Percentiles rank a stretch among this genome's conserved stretches.
Conservation (phyloP, 2,797 vertebrate species). For the Anguilla anguilla region DNA sequence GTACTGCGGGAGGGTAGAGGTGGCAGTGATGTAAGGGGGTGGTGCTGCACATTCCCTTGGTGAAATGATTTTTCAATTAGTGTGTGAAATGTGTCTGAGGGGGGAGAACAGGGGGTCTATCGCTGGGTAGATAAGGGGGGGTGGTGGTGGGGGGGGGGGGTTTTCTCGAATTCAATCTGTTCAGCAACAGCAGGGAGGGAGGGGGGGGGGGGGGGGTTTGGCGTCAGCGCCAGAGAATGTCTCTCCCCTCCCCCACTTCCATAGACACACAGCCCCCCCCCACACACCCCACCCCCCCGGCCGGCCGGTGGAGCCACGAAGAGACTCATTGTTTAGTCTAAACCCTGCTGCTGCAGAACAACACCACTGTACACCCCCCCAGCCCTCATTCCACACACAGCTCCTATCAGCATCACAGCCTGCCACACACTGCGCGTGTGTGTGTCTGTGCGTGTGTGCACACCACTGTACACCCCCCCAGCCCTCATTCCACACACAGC, state of each 20-base stretch:
- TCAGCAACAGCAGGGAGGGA: slow-evolving; percentile 8
- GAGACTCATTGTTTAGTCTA: slow-evolving; percentile 61
- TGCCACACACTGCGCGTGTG: slow-evolving; percentile 23
- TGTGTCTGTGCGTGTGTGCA: background rate
- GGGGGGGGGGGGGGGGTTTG: background rate
- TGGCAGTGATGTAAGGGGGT: background rate
- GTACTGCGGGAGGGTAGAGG: background rate
- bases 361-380: slow-evolving; percentile 40
- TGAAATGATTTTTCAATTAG: slow-evolving; percentile 54
- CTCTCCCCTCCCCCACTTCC: slow-evolving; percentile 36
- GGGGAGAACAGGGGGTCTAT: slow-evolving; percentile 3
- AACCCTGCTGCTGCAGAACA: slow-evolving; percentile 48
- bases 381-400: slow-evolving; percentile 16
- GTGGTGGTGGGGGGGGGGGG: background rate
- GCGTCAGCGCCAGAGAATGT: slow-evolving; percentile 53
- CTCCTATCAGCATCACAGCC: slow-evolving; percentile 28
- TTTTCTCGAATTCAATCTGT: slow-evolving; percentile 23
- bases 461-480: slow-evolving; percentile 40
- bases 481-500: slow-evolving; percentile 15
- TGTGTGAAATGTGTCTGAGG: slow-evolving; percentile 35
- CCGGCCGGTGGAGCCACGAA: slow-evolving; percentile 46
- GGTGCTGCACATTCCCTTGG: slow-evolving; percentile 33
- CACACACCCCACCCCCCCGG: background rate
- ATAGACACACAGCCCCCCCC: slow-evolving; percentile 15
- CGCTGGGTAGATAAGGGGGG: slow-evolving; percentile 28